These are phyloP conservation scores for Rhipidura dahli DNA, from an alignment of 2,113 vertebrate genomes.

Conservation along the genomic window DNA sequence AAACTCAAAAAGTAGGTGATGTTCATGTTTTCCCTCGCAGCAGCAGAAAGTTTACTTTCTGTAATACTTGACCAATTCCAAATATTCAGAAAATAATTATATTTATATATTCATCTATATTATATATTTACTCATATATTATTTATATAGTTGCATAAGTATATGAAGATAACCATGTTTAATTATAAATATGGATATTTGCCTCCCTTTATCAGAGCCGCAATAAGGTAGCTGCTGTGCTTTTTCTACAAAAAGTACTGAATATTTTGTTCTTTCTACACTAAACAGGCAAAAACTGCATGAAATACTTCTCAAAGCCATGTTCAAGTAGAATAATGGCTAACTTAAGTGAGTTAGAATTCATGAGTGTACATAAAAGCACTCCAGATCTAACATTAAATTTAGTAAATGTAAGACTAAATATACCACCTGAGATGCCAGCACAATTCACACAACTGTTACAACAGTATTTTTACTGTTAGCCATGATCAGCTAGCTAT, in stretches of 20 bases:
- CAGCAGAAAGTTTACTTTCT: not conserved
- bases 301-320: not conserved
- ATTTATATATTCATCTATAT: not conserved
- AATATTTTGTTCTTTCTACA: not conserved
- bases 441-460: not conserved
- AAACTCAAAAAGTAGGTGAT: not conserved
- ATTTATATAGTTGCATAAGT: not conserved
- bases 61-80: not conserved
- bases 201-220: not conserved
- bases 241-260: not conserved
- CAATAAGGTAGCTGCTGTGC: not conserved
- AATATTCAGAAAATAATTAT: not conserved
- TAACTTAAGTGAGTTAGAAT: not conserved
- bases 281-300: not conserved
- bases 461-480: not conserved
- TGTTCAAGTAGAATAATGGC: rapidly evolving
- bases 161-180: not conserved
- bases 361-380: not conserved
- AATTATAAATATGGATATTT: not conserved
- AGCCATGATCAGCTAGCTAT: not conserved
- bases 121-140: not conserved
- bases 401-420: not conserved
- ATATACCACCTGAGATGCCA: not conserved
- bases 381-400: not conserved
- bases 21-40: not conserved